Conservation (phyloP, 2,113 vertebrate genomes). For the Vireo altiloquus region DNA sequence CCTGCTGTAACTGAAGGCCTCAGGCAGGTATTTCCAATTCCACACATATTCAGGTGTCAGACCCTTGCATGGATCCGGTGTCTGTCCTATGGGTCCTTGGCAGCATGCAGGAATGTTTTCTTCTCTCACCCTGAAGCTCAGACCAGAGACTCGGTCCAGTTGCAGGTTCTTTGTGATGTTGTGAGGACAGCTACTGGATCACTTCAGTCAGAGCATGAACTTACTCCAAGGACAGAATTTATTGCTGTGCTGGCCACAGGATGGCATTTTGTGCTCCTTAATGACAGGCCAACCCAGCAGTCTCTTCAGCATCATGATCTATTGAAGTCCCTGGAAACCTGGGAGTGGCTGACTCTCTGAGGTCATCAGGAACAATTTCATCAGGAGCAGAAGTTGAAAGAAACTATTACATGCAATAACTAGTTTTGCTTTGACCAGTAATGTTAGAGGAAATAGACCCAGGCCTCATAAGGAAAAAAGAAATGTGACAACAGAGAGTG, state of each 20-base stretch:
- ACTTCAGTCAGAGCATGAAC: neutral
- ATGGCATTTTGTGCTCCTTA: neutral
- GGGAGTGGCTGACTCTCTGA: neutral
- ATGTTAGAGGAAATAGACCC: neutral
- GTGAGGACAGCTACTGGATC: neutral
- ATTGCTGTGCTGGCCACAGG: rapidly evolving
- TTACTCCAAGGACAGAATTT: neutral
- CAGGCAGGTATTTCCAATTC: neutral
- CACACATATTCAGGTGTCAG: neutral
- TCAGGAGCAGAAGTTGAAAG: neutral
- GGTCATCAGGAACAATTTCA: neutral
- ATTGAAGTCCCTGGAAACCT: neutral
- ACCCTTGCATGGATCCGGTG: neutral
- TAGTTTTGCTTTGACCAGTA: neutral
- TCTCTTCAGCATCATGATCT: neutral
- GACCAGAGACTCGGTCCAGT: rapidly evolving
- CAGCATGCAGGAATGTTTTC: neutral
- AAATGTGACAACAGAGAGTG: neutral
- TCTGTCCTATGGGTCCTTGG: neutral
- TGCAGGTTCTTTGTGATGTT: neutral
- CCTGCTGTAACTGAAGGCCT: neutral
- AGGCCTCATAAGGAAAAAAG: neutral
- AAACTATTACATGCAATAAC: neutral
- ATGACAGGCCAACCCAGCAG: rapidly evolving
- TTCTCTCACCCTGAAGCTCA: neutral